A percentile compares a stretch with the other conserved stretches of the same genome.
phyloP scores from a whole-genome alignment of 2,113 vertebrate species.

The Plotosus lineatus region DNA sequence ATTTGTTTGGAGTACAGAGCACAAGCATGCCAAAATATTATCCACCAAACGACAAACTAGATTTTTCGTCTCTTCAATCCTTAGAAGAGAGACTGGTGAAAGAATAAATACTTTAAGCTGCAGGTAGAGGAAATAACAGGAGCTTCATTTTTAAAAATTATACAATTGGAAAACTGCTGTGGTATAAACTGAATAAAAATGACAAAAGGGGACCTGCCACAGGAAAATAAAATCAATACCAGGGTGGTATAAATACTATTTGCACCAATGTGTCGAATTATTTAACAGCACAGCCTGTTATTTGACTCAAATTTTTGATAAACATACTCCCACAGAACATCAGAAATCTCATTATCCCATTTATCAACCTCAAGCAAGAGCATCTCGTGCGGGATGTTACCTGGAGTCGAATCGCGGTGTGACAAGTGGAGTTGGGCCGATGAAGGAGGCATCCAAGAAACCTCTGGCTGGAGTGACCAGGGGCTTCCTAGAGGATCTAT shows the following conservation, averaged over 20 bases:
- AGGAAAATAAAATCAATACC: neutral
- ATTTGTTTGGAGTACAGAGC: too few relatives aligned
- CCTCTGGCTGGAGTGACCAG: conserved; percentile 69
- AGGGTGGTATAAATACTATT: neutral
- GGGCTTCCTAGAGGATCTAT: conserved; percentile 68
- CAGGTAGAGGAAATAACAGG: neutral
- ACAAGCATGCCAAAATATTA: too few relatives aligned
- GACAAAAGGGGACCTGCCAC: neutral
- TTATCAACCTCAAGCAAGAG: neutral
- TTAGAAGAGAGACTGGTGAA: neutral
- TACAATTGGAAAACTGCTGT: neutral
- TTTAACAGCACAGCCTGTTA: neutral
- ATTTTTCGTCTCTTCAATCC: neutral
- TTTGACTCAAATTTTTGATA: too few relatives aligned
- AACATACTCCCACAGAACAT: neutral
- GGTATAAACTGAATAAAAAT: neutral
- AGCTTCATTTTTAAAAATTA: neutral
- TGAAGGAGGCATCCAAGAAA: conserved; percentile 67
- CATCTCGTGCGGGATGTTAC: conserved; percentile 35
- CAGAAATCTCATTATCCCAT: neutral
- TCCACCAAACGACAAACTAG: neutral
- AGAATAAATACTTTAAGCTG: neutral
- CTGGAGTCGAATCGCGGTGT: conserved; percentile 77
- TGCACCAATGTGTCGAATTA: neutral
- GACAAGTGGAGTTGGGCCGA: conserved; percentile 72